phyloP scores from a whole-genome alignment of 2,888 invertebrate species.

The Adelphocoris suturalis region DNA sequence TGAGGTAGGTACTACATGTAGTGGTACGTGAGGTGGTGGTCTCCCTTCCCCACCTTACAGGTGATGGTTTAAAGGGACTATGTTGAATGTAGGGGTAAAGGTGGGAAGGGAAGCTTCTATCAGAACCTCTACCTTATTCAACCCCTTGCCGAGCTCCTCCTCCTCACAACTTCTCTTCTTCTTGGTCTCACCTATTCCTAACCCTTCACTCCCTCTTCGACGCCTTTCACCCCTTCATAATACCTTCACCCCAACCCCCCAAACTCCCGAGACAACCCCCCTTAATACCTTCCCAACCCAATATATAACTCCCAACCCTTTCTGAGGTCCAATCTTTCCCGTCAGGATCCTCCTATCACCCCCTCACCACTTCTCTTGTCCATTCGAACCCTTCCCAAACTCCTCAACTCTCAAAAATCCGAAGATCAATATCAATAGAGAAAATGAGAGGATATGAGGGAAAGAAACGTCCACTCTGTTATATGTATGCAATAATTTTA shows the following conservation, averaged over 20 bases:
- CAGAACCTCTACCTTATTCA: not conserved
- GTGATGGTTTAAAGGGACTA: not conserved
- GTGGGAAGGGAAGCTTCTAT: not conserved
- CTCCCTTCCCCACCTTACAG: too few species aligned
- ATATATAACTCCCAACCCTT: slow-evolving; percentile 7
- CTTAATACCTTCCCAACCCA: slow-evolving; percentile 24
- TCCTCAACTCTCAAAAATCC: not conserved
- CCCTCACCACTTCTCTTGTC: not conserved
- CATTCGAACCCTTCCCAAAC: not conserved
- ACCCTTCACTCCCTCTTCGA: not conserved
- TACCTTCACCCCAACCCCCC: not conserved
- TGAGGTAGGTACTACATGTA: not conserved
- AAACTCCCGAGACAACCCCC: not conserved
- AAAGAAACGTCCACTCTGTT: too few species aligned
- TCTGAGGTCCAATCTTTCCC: not conserved
- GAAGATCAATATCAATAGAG: too few species aligned
- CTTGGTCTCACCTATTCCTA: not conserved
- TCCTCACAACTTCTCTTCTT: not conserved
- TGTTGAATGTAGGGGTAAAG: not conserved
- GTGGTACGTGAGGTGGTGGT: not conserved
- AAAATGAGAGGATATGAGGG: too few species aligned
- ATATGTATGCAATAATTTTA: too few species aligned
- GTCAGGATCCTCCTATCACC: not conserved
- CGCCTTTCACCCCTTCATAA: not conserved
- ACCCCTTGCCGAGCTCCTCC: not conserved